Conservation (phyloP, 2,888 invertebrate genomes). For the Ptychoptera contaminata region DNA sequence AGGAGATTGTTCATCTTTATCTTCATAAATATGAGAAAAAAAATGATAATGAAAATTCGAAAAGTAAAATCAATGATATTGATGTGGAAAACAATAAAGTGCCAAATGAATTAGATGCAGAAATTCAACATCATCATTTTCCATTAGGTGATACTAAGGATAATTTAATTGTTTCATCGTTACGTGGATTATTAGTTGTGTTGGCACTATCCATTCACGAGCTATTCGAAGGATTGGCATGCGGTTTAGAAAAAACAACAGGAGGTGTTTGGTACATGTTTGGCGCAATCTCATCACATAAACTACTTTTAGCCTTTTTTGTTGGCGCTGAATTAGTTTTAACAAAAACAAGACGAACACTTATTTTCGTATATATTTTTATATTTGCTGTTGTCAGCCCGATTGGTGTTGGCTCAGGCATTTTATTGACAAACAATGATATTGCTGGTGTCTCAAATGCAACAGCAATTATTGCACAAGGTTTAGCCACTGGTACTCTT, state of each 20-base stretch:
- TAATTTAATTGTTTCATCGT: slow-evolving; percentile 23
- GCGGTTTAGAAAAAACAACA: slow-evolving; percentile 53
- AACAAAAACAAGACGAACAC: slow-evolving; percentile 43
- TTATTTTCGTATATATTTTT: slow-evolving; percentile 50
- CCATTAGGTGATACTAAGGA: slow-evolving; percentile 13
- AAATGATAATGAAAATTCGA: too few relatives aligned
- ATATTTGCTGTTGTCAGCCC: slow-evolving; percentile 70
- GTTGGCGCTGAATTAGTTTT: slow-evolving; percentile 71
- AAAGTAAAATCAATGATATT: too few relatives aligned
- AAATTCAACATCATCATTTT: slow-evolving; percentile 15
- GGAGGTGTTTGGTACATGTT: slow-evolving; percentile 61
- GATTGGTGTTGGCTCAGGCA: slow-evolving; percentile 60
- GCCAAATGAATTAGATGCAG: too few relatives aligned
- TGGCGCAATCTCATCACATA: slow-evolving; percentile 70
- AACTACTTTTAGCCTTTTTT: slow-evolving; percentile 75
- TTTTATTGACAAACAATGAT: slow-evolving; percentile 43
- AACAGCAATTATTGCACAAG: slow-evolving; percentile 52
- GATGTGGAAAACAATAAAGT: too few relatives aligned
- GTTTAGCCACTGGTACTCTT: slow-evolving; percentile 81
- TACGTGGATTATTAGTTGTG: slow-evolving; percentile 64
- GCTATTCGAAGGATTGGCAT: slow-evolving; percentile 70
- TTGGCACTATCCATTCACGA: slow-evolving; percentile 75
- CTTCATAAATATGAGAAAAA: slow-evolving; percentile 37
- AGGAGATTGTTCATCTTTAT: slow-evolving; percentile 58
- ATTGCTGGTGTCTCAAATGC: slow-evolving; percentile 42